phyloP scores from a whole-genome alignment of 2,888 invertebrate species.

The Antheraea yamamai region DNA sequence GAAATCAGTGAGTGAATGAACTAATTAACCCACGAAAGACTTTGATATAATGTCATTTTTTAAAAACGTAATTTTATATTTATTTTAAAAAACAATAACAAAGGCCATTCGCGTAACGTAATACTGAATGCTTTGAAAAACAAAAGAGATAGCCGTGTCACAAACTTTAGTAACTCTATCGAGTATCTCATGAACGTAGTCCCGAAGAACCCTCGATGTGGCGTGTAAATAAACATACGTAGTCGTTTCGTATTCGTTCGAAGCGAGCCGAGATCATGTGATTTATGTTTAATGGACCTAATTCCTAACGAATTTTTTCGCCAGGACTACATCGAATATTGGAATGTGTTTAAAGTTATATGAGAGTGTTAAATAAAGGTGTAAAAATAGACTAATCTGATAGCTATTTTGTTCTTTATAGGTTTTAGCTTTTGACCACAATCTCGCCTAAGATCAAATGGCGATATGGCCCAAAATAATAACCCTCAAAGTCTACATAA shows the following conservation, averaged over 20 bases:
- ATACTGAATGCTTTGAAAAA: background rate
- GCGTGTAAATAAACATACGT: slow-evolving; percentile 57
- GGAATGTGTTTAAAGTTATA: background rate
- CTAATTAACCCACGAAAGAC: background rate
- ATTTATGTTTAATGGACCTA: slow-evolving; percentile 50
- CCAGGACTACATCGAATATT: background rate
- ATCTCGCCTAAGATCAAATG: background rate
- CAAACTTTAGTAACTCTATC: slow-evolving; percentile 22
- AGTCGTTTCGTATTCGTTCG: slow-evolving; percentile 45
- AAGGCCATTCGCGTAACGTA: background rate
- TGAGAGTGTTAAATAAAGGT: background rate
- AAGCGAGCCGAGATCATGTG: slow-evolving; percentile 43
- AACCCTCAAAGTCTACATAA: background rate
- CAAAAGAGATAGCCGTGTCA: background rate
- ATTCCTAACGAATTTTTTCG: slow-evolving; percentile 39
- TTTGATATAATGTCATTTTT: background rate
- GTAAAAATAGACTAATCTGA: background rate
- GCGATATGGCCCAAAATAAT: background rate
- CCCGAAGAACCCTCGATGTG: slow-evolving; percentile 40
- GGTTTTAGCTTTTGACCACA: background rate
- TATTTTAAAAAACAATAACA: background rate
- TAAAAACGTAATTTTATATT: background rate
- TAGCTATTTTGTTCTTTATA: background rate
- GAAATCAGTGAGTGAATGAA: background rate
- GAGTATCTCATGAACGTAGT: slow-evolving; percentile 13